Base-by-base conservation (phyloP, 2,888 invertebrate species). In the Hofmannophila pseudospretella region DNA sequence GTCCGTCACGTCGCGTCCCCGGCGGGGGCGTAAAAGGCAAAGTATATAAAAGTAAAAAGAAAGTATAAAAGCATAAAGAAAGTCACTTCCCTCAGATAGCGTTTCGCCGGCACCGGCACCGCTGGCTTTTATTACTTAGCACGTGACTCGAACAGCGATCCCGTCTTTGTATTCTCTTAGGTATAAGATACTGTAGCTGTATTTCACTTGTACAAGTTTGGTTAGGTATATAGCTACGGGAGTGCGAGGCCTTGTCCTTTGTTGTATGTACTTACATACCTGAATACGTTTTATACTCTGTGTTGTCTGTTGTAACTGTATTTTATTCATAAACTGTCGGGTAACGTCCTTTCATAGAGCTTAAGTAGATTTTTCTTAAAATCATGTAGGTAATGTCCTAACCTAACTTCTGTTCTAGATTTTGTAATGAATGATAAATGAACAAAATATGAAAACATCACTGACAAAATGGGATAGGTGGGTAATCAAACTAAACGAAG, bases 131-230 rank as follows among this genome's bases (percentile, higher is more conserved):
- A 81, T 80, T 73, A 68, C 77, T 29, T 32, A 25, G 70, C 76
- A 75, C 81, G 81, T 81, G 81, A 80, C 71, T 58, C 52, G 72
- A 66, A 66, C 70, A 52, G 45, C 61, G 69, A 74, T 63, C 54
- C 52, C 48, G 52, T 43, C 59, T 66, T 63, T 55, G 65, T 66
- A 67, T 63, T 68, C 67, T 69, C 67, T 51, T 51, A 62, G 59
- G 65, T 64, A 66, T 57, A 43, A 8, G 45, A 49, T 44, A 34
- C 44, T 54, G 42, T 46, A 47, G 38, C 34, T 41, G 44, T 43
- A 42, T 44, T 45, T 50, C 41, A 43, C 42, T 42, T 41, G 36
- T 20, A 30, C 38, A 34, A 31, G 27, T 32, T 29, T 29, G 16
- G 31, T 25, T 32, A 38, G 7, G 7, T n/a, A 7, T 23, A 8